Evolutionary conservation across 2,797 vertebrate species (phyloP), one percentile per base, ranked within the genome.

Genomic region (Merluccius polli): DNA sequence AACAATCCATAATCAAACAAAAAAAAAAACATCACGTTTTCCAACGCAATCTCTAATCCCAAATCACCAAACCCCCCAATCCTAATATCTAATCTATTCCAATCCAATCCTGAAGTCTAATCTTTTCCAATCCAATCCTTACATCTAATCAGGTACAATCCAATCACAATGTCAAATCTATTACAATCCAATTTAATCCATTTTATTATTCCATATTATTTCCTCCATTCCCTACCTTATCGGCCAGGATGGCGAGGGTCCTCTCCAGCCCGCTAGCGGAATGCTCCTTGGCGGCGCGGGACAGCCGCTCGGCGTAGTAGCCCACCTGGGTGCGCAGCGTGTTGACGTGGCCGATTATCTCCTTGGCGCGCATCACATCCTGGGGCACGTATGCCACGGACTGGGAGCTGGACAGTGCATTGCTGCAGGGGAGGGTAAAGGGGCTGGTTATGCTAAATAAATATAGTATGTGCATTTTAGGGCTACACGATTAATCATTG

Each of bases 271-370:
- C 96, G 27, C 95, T 97, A 85, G 97, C 93, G 0, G 97, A 99
- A 80, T 94, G 94, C 30, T 99, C 98, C 91, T 97, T 98, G 74
- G 98, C 98, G 0, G 97, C 96, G 78, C 97, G 92, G 2, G 97
- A 98, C 38, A 99, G 95, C 67, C 98, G 93, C 89, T 99, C 98
- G 0, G 97, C 95, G 5, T 99, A 99, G 93, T 99, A 99, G 92
- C 95, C 95, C 89, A 99, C 98, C 94, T 99, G 98, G 0, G 98
- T 98, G 93, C 97, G 98, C 86, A 99, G 91, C 0, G 97, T 99
- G 90, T 97, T 99, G 92, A 99, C 96, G 85, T 99, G 97, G 71
- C 95, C 94, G 69, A 99, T 98, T 80, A 99, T 97, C 92, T 99
- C 98, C 94, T 98, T 98, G 88, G 98, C 98, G 81, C 95, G 93